These are phyloP conservation scores for Ichneumon xanthorius DNA, from an alignment of 2,888 invertebrate species.

Conservation along the genomic window DNA sequence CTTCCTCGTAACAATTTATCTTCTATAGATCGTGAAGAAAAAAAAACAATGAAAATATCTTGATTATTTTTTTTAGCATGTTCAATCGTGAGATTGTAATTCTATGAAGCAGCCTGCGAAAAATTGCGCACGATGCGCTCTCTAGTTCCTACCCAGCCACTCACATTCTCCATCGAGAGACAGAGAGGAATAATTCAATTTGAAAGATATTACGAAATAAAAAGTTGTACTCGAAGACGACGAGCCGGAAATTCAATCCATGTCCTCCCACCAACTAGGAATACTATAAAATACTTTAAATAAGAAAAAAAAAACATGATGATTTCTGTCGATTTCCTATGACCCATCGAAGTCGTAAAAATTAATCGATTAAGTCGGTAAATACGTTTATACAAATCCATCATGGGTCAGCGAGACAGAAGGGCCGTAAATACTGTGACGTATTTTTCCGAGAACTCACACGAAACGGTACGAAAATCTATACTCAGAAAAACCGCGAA, in stretches of 20 bases:
- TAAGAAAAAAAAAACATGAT: slow-evolving; percentile 25
- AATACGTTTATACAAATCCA: slow-evolving; percentile 4
- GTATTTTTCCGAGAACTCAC: too few relatives aligned
- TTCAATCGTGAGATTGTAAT: not conserved
- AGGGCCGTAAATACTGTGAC: slow-evolving; percentile 14
- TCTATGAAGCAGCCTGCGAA: slow-evolving; percentile 24
- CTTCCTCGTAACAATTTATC: slow-evolving; percentile 51
- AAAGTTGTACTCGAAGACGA: slow-evolving; percentile 32
- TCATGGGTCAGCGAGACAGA: slow-evolving; percentile 16
- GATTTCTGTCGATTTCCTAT: slow-evolving; percentile 22
- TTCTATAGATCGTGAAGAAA: slow-evolving; percentile 32
- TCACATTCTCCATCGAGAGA: slow-evolving; percentile 9
- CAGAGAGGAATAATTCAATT: not conserved
- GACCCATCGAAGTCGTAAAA: slow-evolving; percentile 42
- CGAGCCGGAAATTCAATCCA: slow-evolving; percentile 17
- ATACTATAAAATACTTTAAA: slow-evolving; percentile 30
- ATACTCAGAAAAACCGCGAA: too few relatives aligned
- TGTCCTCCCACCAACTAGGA: slow-evolving; percentile 11
- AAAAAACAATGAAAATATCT: not conserved
- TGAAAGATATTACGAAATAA: not conserved
- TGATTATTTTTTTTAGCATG: not conserved
- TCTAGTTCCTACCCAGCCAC: slow-evolving; percentile 16
- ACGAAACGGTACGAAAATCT: too few relatives aligned
- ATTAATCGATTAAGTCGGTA: slow-evolving; percentile 16
- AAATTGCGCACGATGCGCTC: slow-evolving; percentile 34